phyloP scores from a whole-genome alignment of 2,113 vertebrate species.

The Barnardius zonarius region DNA sequence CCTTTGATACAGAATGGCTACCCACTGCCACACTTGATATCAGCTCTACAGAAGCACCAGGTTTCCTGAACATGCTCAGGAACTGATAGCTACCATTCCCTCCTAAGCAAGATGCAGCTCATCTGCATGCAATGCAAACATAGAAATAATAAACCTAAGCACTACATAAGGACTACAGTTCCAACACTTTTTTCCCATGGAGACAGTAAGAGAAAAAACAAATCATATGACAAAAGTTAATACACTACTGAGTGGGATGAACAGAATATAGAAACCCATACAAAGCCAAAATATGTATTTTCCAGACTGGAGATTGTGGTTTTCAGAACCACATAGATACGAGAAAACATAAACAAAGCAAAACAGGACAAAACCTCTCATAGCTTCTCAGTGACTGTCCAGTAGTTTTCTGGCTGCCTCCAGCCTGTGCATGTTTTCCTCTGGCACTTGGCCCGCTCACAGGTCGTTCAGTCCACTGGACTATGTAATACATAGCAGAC shows the following conservation, averaged over 20 bases:
- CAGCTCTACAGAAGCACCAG: neutral
- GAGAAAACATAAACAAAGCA: neutral
- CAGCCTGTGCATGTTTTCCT: conserved; percentile 16
- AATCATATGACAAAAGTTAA: conserved; percentile 23
- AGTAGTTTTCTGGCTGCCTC: conserved; percentile 42
- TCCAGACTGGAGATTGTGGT: neutral
- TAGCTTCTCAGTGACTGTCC: conserved; percentile 9
- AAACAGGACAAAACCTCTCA: neutral
- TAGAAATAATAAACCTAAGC: neutral
- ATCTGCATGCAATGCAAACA: neutral
- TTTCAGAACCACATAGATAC: neutral
- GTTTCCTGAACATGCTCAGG: neutral
- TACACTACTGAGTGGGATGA: conserved; percentile 1
- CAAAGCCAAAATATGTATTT: neutral
- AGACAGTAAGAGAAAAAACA: neutral
- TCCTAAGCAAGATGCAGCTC: neutral
- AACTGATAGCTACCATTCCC: neutral
- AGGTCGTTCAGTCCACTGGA: conserved; percentile 41
- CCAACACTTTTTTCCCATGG: neutral
- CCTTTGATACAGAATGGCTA: neutral
- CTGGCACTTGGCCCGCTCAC: conserved; percentile 29
- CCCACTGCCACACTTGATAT: neutral
- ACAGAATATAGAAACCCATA: conserved; percentile 2
- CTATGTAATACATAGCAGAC: conserved; percentile 45
- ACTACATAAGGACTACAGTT: neutral